Conservation (phyloP, 1,140 invertebrate genomes). For the Lordiphosa stackelbergi region DNA sequence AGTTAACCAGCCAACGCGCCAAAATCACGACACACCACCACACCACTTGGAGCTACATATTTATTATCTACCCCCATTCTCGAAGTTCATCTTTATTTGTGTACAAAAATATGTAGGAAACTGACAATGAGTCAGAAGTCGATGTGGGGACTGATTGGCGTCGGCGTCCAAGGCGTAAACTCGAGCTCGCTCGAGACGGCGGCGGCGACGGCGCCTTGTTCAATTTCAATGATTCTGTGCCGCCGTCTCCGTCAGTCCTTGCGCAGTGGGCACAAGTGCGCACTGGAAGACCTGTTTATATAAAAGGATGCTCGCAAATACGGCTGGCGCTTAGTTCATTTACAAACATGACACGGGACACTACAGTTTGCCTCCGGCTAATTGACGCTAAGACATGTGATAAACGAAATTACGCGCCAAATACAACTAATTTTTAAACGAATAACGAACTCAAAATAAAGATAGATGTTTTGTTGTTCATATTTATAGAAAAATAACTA, state of each 20-base stretch:
- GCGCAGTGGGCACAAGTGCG: conserved; percentile 58
- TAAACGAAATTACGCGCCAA: conserved; percentile 11
- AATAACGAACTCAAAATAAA: too few relatives aligned
- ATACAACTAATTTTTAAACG: too few relatives aligned
- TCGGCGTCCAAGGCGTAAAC: conserved; percentile 38
- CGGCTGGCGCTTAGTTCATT: conserved; percentile 53
- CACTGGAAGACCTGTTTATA: conserved; percentile 38
- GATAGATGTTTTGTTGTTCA: too few relatives aligned
- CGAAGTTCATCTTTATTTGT: conserved; percentile 19
- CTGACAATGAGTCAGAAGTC: conserved; percentile 59
- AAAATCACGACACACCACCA: too few relatives aligned
- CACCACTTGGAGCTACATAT: too few relatives aligned
- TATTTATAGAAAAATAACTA: too few relatives aligned
- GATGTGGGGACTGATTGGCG: conserved; percentile 36
- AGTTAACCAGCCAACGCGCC: too few relatives aligned
- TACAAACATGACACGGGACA: conserved; percentile 58
- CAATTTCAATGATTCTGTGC: conserved; percentile 30
- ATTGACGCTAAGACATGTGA: conserved; percentile 1
- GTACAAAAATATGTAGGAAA: conserved; percentile 6
- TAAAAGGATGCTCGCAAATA: conserved; percentile 53
- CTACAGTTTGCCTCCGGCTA: conserved; percentile 18
- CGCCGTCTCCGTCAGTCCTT: conserved; percentile 37
- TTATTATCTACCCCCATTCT: too few relatives aligned
- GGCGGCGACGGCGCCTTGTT: conserved; percentile 65
- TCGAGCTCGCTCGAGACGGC: conserved; percentile 1